Conservation (phyloP, 2,888 invertebrate genomes). For the Thecocarcelia acutangulata region DNA sequence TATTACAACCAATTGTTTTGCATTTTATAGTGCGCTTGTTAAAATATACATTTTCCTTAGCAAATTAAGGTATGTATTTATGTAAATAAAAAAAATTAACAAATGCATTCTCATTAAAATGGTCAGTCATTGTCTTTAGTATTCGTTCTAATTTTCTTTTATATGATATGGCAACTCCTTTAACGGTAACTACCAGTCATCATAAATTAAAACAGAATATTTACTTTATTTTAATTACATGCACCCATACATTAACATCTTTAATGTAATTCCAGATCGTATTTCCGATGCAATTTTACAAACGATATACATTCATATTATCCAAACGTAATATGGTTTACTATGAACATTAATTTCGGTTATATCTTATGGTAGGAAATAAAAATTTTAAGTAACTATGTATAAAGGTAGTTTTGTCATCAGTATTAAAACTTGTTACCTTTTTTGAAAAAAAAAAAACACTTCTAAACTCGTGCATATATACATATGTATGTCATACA, state of each 20-base stretch:
- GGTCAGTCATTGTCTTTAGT: neutral
- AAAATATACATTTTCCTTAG: conserved; percentile 7
- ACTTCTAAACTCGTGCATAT: too few species aligned
- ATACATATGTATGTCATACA: too few species aligned
- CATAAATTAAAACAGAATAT: conserved; percentile 38
- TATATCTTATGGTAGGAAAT: too few species aligned
- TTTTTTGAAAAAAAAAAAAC: too few species aligned
- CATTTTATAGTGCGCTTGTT: conserved; percentile 25
- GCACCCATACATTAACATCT: neutral
- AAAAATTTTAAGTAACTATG: too few species aligned
- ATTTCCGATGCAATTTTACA: too few species aligned
- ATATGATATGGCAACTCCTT: conserved; percentile 38
- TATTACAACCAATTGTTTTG: conserved; percentile 33
- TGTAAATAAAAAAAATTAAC: neutral
- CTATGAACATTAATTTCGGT: too few species aligned
- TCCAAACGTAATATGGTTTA: too few species aligned
- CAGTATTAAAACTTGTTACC: too few species aligned
- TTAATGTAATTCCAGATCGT: neutral
- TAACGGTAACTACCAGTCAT: conserved; percentile 51
- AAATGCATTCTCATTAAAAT: conserved; percentile 25
- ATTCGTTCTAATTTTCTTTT: neutral
- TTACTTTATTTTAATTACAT: conserved; percentile 43
- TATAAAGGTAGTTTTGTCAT: too few species aligned
- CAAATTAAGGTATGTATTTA: conserved; percentile 40
- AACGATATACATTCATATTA: too few species aligned